Base-by-base conservation (phyloP, 2,113 vertebrate species). In the Prionailurus bengalensis region DNA sequence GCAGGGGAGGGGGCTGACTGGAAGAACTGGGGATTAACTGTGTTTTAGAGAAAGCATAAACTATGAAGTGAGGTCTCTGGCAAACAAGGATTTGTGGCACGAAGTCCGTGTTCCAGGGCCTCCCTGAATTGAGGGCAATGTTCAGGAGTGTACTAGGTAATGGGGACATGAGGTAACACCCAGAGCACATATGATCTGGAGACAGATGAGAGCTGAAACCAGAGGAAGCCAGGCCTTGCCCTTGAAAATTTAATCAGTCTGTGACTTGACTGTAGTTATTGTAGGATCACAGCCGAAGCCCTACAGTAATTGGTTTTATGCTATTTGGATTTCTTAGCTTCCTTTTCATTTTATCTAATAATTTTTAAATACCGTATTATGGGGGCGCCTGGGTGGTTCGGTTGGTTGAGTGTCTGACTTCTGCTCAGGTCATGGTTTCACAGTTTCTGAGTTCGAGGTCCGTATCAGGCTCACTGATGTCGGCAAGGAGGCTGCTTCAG, bases 271-370 rank as follows among this genome's bases (percentile, higher is more conserved):
- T 93, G 63, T 11, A 31, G 70, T 39, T 66, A 87, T 12, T 55
- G 14, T 16, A 36, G 74, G 39, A 71, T n/a, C 79, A n/a, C 4
- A 66, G 53, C 42, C 55, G 39, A 65, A 42, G 61, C 12, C 48
- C 80, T 23, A 39, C 16, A 8, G 65, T 70, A 68, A 87, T 33
- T 39, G 36, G 23, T 51, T 95, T 92, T 91, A 55, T 66, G 48
- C 58, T 71, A 10, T 80, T 83, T 71, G 65, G 48, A 36, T 51
- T 17, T 84, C 8, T 53, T 70, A 10, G 80, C 48, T 88, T 82
- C 48, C 71, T 86, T 91, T 91, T 79, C 7, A 48, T 83, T 73
- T 95, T 51, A 68, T 29, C 63, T 86, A 78, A 89, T 25, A 95
- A 33, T 91, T 93, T 53, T 1, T 51, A 89, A 81, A 61, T n/a